Percentiles rank a stretch among this genome's conserved stretches.
Evolutionary conservation across 2,113 vertebrate species (phyloP).

Genomic region (Callorhinus ursinus): DNA sequence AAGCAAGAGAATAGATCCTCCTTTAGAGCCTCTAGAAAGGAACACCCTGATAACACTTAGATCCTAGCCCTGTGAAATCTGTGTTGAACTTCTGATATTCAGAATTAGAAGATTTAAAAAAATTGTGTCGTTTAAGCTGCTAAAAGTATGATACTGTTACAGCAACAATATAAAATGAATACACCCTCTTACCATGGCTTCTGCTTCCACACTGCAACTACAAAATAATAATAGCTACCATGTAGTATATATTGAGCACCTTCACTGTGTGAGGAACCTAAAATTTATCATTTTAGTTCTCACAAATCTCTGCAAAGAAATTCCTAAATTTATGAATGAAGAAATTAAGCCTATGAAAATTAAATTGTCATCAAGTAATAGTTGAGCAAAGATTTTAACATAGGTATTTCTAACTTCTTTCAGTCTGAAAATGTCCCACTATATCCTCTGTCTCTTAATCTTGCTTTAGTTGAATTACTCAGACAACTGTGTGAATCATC

Average conservation of each 20-base stretch:
- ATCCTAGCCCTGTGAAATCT: neutral
- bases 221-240: rapidly evolving
- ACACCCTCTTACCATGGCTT: neutral
- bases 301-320: neutral
- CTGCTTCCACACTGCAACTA: neutral
- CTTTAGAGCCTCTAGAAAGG: neutral
- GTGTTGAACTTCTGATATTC: neutral
- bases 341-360: neutral
- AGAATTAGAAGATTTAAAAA: neutral
- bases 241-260: neutral
- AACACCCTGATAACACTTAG: rapidly evolving
- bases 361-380: neutral
- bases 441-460: neutral
- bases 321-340: neutral
- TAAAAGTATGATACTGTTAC: neutral
- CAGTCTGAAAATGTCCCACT: neutral
- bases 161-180: neutral
- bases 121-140: neutral
- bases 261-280: neutral
- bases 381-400: neutral
- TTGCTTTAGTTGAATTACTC: neutral
- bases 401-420: neutral
- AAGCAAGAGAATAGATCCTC: rapidly evolving
- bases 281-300: neutral
- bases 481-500: neutral